Conservation (phyloP, 2,113 vertebrate species). For the Oryctolagus cuniculus region mOryCun1.1 NC_091433.1:7857501-7858000, state of each 20-base stretch:
- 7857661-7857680: neutral
- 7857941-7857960: neutral
- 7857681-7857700: neutral
- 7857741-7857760: neutral
- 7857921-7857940: neutral
- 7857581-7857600: neutral
- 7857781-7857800: neutral
- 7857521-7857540: neutral
- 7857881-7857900: neutral
- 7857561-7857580: neutral
- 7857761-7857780: neutral
- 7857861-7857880: neutral
- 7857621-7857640: accelerated
- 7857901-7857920: neutral
- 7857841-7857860: neutral
- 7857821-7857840: neutral
- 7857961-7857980: neutral
- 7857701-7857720: neutral
- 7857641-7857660: neutral
- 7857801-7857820: neutral
- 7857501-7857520: neutral
- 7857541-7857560: neutral
- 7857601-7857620: neutral
- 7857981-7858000: neutral
- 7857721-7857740: neutral